Evolutionary conservation across 2,113 vertebrate species (phyloP).

Genomic region (Cepphus grylle): DNA sequence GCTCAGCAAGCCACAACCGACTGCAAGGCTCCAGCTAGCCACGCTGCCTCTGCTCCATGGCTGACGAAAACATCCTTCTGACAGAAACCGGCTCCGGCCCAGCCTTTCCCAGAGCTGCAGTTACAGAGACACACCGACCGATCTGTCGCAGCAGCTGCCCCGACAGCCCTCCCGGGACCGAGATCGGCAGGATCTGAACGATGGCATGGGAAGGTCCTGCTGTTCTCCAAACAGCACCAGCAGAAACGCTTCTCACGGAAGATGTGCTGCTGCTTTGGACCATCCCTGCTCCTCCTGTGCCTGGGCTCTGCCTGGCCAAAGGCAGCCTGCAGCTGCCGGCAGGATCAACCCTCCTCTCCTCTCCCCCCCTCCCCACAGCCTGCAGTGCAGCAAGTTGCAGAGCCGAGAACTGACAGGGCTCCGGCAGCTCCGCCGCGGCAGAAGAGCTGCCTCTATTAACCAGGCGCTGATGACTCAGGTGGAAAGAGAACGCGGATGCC

Average conservation of each 20-base stretch:
- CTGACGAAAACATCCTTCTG: not conserved
- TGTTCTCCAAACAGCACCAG: not conserved
- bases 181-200: not conserved
- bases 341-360: not conserved
- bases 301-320: not conserved
- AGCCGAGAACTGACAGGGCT: not conserved
- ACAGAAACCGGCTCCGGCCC: not conserved
- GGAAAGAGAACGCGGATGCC: not conserved
- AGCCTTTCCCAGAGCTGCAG: not conserved
- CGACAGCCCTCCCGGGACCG: not conserved
- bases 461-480: conserved; percentile 11
- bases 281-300: not conserved
- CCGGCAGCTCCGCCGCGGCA: not conserved
- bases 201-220: not conserved
- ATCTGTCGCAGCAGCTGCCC: not conserved
- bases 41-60: not conserved
- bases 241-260: not conserved
- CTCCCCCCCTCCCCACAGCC: not conserved
- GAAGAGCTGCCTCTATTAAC: not conserved
- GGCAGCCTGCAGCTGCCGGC: not conserved
- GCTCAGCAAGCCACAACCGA: not conserved
- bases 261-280: not conserved
- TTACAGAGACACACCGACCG: accelerated
- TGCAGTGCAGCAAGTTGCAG: not conserved
- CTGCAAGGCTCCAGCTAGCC: not conserved